phyloP scores from a whole-genome alignment of 2,888 invertebrate genomes.

The Trisateles emortualis region DNA sequence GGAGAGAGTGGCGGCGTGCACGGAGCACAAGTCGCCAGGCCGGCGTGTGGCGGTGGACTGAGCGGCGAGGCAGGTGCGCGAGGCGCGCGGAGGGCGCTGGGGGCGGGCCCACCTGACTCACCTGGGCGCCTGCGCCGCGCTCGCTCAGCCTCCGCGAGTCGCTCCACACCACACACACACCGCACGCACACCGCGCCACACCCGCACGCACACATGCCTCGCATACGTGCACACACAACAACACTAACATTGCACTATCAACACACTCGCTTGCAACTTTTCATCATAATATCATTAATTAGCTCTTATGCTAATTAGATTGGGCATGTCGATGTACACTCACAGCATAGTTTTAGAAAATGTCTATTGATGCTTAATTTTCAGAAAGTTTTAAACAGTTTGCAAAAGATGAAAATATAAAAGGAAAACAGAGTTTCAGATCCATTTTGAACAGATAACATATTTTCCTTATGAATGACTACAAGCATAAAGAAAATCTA shows the following conservation, averaged over 20 bases:
- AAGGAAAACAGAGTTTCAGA: not conserved
- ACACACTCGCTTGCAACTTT: conserved; percentile 40
- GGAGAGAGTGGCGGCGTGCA: conserved; percentile 84
- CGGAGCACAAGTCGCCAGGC: conserved; percentile 84
- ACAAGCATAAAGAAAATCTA: not conserved
- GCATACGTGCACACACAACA: conserved; percentile 16
- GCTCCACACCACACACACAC: conserved; percentile 37
- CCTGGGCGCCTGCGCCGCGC: conserved; percentile 85
- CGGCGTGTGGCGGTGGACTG: conserved; percentile 79
- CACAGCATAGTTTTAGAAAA: not conserved
- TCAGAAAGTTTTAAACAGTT: not conserved
- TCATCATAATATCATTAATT: conserved; percentile 41
- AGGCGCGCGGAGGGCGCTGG: conserved; percentile 75
- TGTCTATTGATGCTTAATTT: not conserved
- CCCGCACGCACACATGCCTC: conserved; percentile 31
- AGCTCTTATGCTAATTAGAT: conserved; percentile 21
- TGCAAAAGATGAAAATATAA: not conserved
- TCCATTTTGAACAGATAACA: not conserved
- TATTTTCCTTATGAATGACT: not conserved
- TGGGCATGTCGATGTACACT: not conserved
- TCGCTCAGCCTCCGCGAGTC: conserved; percentile 52
- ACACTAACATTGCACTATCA: conserved; percentile 42
- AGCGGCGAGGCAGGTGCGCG: conserved; percentile 80
- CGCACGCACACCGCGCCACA: conserved; percentile 30
- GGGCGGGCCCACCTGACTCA: conserved; percentile 85